Percentiles rank a stretch among this genome's conserved stretches.
Conservation (phyloP, 2,888 invertebrate species). For the Heliconius erato region DNA sequence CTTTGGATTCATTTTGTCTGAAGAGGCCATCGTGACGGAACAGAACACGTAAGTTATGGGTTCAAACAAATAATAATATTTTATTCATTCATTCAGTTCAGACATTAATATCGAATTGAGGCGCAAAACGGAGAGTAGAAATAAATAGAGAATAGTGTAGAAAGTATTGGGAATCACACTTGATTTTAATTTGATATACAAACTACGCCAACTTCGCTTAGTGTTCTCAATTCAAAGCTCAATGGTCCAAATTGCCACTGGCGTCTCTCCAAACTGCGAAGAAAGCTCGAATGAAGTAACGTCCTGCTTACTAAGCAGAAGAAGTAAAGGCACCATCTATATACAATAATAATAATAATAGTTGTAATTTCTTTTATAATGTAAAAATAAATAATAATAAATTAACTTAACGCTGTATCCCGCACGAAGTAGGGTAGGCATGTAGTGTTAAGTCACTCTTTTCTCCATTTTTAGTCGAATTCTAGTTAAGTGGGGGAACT, state of each 20-base stretch:
- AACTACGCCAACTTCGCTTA: not conserved
- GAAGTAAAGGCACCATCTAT: not conserved
- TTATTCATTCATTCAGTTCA: not conserved
- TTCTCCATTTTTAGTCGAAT: too few relatives aligned
- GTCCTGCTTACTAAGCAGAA: not conserved
- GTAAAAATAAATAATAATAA: too few relatives aligned
- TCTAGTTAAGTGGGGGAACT: too few relatives aligned
- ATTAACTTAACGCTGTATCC: too few relatives aligned
- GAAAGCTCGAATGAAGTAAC: conserved; percentile 12
- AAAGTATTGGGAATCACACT: not conserved
- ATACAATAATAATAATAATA: too few relatives aligned
- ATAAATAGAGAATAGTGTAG: not conserved
- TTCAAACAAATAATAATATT: not conserved
- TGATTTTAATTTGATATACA: not conserved
- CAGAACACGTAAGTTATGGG: too few relatives aligned
- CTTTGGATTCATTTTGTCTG: too few relatives aligned
- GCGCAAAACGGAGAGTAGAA: too few relatives aligned
- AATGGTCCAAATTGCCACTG: conserved; percentile 34
- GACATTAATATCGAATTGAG: not conserved
- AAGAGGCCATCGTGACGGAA: too few relatives aligned
- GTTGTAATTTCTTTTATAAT: not conserved
- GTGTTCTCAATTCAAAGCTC: conserved; percentile 9
- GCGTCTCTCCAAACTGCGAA: conserved; percentile 31
- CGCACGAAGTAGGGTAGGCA: too few relatives aligned
- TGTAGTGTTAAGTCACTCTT: too few relatives aligned